Percentiles rank a stretch among this genome's conserved stretches.
phyloP scores from a whole-genome alignment of 2,113 vertebrate genomes.

The Tretioscincus oriximinensis region DNA sequence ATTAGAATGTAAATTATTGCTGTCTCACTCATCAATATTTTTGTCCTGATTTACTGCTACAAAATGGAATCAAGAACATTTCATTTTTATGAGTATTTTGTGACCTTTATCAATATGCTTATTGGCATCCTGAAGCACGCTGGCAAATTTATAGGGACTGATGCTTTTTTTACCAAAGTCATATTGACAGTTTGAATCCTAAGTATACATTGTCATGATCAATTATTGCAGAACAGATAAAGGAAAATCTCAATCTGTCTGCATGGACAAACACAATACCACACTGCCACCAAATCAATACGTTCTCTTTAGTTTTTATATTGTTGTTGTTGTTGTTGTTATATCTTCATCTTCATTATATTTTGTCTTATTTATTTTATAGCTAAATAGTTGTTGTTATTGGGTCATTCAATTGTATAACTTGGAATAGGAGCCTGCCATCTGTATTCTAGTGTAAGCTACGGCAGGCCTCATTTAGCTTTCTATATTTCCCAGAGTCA shows the following conservation, averaged over 20 bases:
- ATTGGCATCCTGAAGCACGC: background rate
- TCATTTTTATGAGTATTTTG: conserved; percentile 3
- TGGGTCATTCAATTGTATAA: no score
- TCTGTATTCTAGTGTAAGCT: no score
- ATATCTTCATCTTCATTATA: no score
- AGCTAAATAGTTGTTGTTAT: no score
- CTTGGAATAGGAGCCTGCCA: no score
- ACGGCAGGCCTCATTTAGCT: no score
- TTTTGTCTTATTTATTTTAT: no score
- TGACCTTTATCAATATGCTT: conserved; percentile 14
- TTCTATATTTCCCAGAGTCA: no score
- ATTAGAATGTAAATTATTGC: background rate
- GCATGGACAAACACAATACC: background rate
- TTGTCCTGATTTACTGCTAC: background rate
- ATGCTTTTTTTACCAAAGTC: background rate
- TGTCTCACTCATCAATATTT: background rate
- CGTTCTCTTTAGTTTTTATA: no score
- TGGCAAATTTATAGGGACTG: background rate
- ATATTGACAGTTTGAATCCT: background rate
- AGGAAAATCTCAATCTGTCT: background rate
- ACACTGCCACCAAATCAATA: no score
- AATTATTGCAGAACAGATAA: background rate
- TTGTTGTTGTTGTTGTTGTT: no score
- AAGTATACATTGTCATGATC: background rate
- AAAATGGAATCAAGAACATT: background rate